phyloP scores from a whole-genome alignment of 2,113 vertebrate species.

The Halcyon malimbica region DNA sequence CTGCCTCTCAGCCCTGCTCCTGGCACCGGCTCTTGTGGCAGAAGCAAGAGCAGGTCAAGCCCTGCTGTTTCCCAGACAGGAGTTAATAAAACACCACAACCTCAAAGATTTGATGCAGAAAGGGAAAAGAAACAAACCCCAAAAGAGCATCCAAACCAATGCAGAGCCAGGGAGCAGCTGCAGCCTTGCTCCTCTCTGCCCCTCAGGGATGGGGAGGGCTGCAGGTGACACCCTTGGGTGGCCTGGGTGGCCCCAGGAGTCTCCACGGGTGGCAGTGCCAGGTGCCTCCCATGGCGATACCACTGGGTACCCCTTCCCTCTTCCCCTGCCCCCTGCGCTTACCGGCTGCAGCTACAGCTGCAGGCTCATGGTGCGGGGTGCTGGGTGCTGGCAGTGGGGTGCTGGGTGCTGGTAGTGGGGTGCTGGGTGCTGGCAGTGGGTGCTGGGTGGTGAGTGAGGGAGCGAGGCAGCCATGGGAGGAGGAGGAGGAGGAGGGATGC shows the following conservation, averaged over 20 bases:
- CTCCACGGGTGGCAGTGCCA: not conserved
- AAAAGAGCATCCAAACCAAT: not conserved
- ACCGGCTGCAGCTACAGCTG: constrained; percentile 77
- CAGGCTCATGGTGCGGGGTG: constrained; percentile 73
- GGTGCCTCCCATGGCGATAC: rapidly evolving
- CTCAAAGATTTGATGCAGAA: not conserved
- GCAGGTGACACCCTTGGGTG: not conserved
- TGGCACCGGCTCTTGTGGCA: not conserved
- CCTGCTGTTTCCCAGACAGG: not conserved
- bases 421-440: not conserved
- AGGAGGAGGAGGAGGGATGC: not conserved
- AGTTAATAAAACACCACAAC: not conserved
- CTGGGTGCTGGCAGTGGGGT: not conserved
- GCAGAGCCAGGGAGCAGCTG: not conserved
- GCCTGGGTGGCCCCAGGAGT: not conserved
- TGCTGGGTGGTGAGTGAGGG: not conserved
- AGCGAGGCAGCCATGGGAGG: not conserved
- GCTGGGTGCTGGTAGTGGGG: not conserved
- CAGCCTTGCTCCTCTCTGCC: not conserved
- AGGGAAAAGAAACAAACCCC: not conserved
- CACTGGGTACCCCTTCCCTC: not conserved
- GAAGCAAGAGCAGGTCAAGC: not conserved
- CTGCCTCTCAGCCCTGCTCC: not conserved
- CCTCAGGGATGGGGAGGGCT: not conserved
- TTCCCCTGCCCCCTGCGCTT: constrained; percentile 51